Conservation (phyloP, 1,140 invertebrate genomes). For the Ericerus pela region DNA sequence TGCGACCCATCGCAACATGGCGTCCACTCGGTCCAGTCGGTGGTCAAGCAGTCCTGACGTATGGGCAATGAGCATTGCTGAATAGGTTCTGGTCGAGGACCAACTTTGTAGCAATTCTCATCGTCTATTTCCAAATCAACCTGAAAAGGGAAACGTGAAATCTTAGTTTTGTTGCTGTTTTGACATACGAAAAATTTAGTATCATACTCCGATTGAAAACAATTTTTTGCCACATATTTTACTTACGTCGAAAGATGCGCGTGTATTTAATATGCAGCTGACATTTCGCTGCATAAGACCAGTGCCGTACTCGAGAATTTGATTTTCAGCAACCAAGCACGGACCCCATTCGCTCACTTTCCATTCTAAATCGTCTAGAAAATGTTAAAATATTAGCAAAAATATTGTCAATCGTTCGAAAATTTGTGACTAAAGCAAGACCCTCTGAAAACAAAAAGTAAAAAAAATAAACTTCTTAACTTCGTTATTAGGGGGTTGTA, state of each 20-base stretch:
- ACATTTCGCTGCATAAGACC: slow-evolving; percentile 27
- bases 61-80: slow-evolving; percentile 25
- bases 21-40: slow-evolving; percentile 27
- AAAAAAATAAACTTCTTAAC: too few species aligned
- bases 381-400: too few species aligned
- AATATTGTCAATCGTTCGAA: too few species aligned
- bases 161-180: not conserved
- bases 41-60: slow-evolving; percentile 28
- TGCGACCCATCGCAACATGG: slow-evolving; percentile 24
- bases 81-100: slow-evolving; percentile 22
- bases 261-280: slow-evolving; percentile 24
- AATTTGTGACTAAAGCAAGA: too few species aligned
- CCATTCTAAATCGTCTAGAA: slow-evolving; percentile 28
- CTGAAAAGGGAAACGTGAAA: slow-evolving; percentile 17
- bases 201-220: not conserved
- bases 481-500: too few species aligned
- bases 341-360: slow-evolving; percentile 28
- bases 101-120: slow-evolving; percentile 26
- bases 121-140: slow-evolving; percentile 25
- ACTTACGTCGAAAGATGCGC: slow-evolving; percentile 16
- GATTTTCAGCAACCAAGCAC: slow-evolving; percentile 19
- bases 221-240: not conserved
- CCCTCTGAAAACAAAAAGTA: too few species aligned
- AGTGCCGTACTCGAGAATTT: slow-evolving; percentile 12
- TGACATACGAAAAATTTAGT: not conserved